These are phyloP conservation scores for Siniperca obscura DNA, from an alignment of 2,797 vertebrate genomes.

Conservation along the genomic window DNA sequence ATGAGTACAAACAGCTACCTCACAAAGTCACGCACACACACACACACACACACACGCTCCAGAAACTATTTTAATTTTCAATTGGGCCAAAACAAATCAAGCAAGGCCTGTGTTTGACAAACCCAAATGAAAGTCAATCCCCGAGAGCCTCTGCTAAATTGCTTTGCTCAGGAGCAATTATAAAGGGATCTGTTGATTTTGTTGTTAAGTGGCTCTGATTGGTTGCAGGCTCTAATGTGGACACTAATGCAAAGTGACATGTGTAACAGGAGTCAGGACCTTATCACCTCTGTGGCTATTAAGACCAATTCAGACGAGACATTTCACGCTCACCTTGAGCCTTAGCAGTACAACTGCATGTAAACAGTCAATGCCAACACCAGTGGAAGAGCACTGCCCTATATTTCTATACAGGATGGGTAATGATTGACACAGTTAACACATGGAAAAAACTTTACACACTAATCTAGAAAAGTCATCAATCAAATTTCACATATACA, in stretches of 20 bases:
- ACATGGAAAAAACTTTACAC: background rate
- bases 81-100: constrained; percentile 64
- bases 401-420: background rate
- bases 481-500: background rate
- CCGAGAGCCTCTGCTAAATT: constrained; percentile 68
- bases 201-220: constrained; percentile 72
- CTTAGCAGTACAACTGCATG: constrained; percentile 4
- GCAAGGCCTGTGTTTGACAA: constrained; percentile 52
- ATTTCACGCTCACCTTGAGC: constrained; percentile 55
- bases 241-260: constrained; percentile 75
- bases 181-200: constrained; percentile 78
- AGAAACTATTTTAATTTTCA: constrained; percentile 56
- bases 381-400: background rate
- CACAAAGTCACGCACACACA: constrained; percentile 4
- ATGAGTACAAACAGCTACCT: constrained; percentile 27
- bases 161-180: constrained; percentile 78
- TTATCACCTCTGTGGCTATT: constrained; percentile 72
- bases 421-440: background rate
- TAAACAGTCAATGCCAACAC: constrained; percentile 15
- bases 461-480: background rate
- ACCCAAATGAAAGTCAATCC: constrained; percentile 68
- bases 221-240: constrained; percentile 69
- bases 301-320: constrained; percentile 51
- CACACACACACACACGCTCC: background rate
- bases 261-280: constrained; percentile 65